These are phyloP conservation scores for Flexamia atlantica DNA, from an alignment of 2,888 invertebrate species.

Conservation along the genomic window DNA sequence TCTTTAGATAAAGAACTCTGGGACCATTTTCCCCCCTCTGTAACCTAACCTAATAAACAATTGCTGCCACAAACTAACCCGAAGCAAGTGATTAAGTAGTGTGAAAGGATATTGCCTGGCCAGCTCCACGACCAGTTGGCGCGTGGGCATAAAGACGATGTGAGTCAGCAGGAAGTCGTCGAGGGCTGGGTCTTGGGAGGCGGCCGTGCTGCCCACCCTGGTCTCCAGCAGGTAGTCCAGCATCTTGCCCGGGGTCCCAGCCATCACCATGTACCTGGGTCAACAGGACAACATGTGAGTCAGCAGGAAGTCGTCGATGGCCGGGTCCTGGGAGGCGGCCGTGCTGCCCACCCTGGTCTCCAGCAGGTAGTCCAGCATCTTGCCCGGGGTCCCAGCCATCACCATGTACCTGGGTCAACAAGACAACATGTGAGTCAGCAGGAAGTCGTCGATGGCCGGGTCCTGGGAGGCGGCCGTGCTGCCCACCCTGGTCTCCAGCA, in stretches of 20 bases:
- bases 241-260: constrained; percentile 92
- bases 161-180: constrained; percentile 91
- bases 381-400: constrained; percentile 91
- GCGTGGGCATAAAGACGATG: constrained; percentile 89
- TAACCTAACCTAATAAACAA: too few relatives aligned
- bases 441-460: constrained; percentile 81
- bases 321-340: constrained; percentile 80
- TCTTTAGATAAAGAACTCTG: too few relatives aligned
- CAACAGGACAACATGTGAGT: too few relatives aligned
- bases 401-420: constrained; percentile 83
- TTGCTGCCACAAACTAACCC: background rate
- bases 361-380: constrained; percentile 91
- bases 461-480: constrained; percentile 76
- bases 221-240: constrained; percentile 91
- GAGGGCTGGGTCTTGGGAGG: constrained; percentile 82
- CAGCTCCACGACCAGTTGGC: constrained; percentile 84
- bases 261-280: constrained; percentile 89
- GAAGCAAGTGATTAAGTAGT: too few relatives aligned
- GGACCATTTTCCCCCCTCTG: too few relatives aligned
- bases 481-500: constrained; percentile 87
- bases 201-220: constrained; percentile 77
- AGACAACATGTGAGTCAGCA: too few relatives aligned
- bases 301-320: constrained; percentile 78
- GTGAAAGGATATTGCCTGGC: constrained; percentile 88
- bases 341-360: constrained; percentile 83